These are phyloP conservation scores for Heliconius hermathena DNA, from an alignment of 1,140 invertebrate species.

Conservation along the genomic window DNA sequence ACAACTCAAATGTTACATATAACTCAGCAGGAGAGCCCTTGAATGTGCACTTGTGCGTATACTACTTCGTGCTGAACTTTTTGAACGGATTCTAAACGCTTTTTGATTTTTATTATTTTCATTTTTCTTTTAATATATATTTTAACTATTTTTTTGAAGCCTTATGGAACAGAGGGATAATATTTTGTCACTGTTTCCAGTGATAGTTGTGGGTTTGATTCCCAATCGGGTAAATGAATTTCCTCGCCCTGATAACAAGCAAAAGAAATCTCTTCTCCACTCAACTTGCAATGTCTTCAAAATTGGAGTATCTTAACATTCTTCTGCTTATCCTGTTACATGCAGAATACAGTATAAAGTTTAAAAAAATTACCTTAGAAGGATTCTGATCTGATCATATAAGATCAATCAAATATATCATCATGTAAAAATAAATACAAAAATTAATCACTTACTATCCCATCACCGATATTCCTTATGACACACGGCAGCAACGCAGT, in stretches of 20 bases:
- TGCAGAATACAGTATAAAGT: too few relatives aligned
- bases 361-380: too few relatives aligned
- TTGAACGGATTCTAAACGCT: not conserved
- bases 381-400: too few relatives aligned
- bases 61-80: not conserved
- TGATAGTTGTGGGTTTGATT: not conserved
- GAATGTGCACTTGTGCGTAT: slow-evolving; percentile 5
- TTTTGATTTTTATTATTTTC: not conserved
- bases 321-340: too few relatives aligned
- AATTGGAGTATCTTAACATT: too few relatives aligned
- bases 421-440: too few relatives aligned
- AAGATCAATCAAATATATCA: too few relatives aligned
- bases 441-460: slow-evolving; percentile 86
- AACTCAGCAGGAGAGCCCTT: not conserved
- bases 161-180: too few relatives aligned
- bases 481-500: slow-evolving; percentile 91
- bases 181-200: too few relatives aligned
- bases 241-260: not conserved
- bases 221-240: not conserved
- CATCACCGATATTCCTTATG: slow-evolving; percentile 91
- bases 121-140: not conserved
- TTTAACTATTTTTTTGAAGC: too few relatives aligned
- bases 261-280: not conserved
- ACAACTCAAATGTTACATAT: not conserved
- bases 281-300: not conserved